Evolutionary conservation across 2,888 invertebrate genomes (phyloP).

Genomic region (Xestoiulus laeticollis): DNA sequence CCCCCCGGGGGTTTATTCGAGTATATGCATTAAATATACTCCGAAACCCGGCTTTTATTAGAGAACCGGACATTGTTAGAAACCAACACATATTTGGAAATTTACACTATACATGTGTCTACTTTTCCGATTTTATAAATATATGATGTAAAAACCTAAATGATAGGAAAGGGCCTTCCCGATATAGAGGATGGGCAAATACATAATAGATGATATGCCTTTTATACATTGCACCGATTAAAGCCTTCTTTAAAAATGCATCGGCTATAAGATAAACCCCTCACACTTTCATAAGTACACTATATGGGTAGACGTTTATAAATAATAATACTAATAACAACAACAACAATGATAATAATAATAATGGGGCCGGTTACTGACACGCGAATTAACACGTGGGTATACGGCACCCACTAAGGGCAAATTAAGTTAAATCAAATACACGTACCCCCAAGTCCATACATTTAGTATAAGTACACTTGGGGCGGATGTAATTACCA

Average conservation of each 20-base stretch:
- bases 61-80: too few species aligned
- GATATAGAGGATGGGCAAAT: neutral
- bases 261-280: neutral
- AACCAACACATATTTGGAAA: too few species aligned
- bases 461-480: neutral
- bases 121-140: neutral
- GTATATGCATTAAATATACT: too few species aligned
- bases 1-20: too few species aligned
- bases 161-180: neutral
- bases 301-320: neutral
- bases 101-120: too few species aligned
- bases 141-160: neutral
- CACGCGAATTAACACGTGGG: conserved; percentile 15
- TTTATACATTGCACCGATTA: neutral
- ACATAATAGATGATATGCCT: neutral
- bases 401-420: neutral
- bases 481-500: conserved; percentile 3
- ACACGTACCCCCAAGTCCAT: neutral
- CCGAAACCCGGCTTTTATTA: too few species aligned
- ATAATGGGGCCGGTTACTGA: neutral
- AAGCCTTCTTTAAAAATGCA: conserved; percentile 27
- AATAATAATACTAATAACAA: conserved; percentile 1
- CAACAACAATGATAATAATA: neutral
- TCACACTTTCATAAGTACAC: neutral
- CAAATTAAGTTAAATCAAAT: neutral